These are phyloP conservation scores for Lacanobia wlatinum DNA, from an alignment of 2,888 invertebrate genomes.

Conservation along the genomic window DNA sequence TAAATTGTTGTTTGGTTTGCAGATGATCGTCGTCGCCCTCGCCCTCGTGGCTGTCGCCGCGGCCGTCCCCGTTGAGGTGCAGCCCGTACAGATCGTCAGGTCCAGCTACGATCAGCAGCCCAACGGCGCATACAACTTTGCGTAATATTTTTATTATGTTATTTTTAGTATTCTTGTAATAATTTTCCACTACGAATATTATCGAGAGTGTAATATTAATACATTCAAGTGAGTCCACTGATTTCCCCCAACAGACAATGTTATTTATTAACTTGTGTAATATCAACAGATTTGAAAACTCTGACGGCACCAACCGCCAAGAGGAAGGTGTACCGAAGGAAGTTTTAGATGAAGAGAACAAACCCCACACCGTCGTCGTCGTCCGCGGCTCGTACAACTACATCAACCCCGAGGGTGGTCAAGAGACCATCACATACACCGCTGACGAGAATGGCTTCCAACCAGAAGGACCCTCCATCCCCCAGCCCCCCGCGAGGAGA, in stretches of 20 bases:
- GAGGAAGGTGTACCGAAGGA: slow-evolving; percentile 87
- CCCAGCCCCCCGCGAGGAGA: slow-evolving; percentile 79
- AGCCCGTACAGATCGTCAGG: background rate
- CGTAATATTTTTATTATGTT: slow-evolving; percentile 14
- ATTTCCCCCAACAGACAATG: background rate
- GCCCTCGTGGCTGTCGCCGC: slow-evolving; percentile 61
- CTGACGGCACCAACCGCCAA: slow-evolving; percentile 89
- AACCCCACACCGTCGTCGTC: slow-evolving; percentile 89
- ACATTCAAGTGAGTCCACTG: background rate
- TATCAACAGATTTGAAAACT: slow-evolving; percentile 82
- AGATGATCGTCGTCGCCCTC: slow-evolving; percentile 59
- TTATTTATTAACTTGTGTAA: slow-evolving; percentile 6
- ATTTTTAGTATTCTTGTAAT: background rate
- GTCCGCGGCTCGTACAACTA: slow-evolving; percentile 92
- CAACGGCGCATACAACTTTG: slow-evolving; percentile 22
- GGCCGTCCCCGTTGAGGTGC: slow-evolving; percentile 38
- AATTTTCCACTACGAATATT: too few relatives aligned
- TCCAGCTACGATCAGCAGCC: background rate
- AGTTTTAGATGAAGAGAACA: slow-evolving; percentile 90
- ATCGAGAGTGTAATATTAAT: too few relatives aligned
- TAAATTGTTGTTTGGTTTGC: slow-evolving; percentile 14
- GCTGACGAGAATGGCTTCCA: slow-evolving; percentile 93
- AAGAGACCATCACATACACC: slow-evolving; percentile 87
- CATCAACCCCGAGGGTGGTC: slow-evolving; percentile 89
- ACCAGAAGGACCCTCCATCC: slow-evolving; percentile 91